phyloP scores from a whole-genome alignment of 2,888 invertebrate species.

The Limnephilus auricula region DNA sequence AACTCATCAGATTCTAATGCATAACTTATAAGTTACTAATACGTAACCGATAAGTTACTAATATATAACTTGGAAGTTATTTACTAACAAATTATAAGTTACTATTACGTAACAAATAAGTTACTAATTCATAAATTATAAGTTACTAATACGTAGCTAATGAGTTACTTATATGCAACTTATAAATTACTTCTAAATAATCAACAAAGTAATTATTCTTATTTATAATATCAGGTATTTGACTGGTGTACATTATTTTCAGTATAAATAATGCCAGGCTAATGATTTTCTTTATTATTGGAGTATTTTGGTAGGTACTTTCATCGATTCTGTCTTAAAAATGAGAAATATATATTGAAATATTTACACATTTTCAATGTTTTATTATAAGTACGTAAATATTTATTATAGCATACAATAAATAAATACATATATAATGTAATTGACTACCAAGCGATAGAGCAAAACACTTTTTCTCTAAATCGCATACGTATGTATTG shows the following conservation, averaged over 20 bases:
- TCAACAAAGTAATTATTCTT: slow-evolving; percentile 23
- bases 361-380: slow-evolving; percentile 20
- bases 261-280: slow-evolving; percentile 40
- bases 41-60: neutral
- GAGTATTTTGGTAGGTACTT: slow-evolving; percentile 57
- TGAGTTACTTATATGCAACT: neutral
- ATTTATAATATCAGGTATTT: slow-evolving; percentile 50
- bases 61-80: neutral
- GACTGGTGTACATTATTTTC: slow-evolving; percentile 43
- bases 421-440: neutral
- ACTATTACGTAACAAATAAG: neutral
- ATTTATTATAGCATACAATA: neutral
- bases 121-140: neutral
- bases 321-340: slow-evolving; percentile 34
- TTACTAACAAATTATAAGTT: neutral
- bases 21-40: neutral
- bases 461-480: neutral
- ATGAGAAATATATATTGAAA: slow-evolving; percentile 25
- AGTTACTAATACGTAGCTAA: neutral
- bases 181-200: slow-evolving; percentile 2
- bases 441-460: neutral
- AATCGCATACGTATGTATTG: neutral
- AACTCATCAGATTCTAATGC: too few species aligned
- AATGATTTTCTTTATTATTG: slow-evolving; percentile 1
- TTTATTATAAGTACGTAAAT: slow-evolving; percentile 19